Evolutionary conservation across 30 jellyfish, hydroid and myxozoan genomes (phyloP).

Genomic region (Aurelia sp.): DNA sequence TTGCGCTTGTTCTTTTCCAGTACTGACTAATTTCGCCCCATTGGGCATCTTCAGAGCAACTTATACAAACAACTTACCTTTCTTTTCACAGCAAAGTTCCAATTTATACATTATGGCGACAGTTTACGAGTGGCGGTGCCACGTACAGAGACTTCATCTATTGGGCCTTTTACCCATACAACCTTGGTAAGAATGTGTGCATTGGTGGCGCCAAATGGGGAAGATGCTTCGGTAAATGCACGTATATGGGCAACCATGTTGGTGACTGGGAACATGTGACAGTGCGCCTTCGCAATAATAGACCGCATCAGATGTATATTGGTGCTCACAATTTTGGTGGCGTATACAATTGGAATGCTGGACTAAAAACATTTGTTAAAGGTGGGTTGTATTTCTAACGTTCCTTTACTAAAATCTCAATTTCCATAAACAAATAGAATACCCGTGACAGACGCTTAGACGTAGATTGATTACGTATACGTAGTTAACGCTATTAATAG

Average conservation of each 20-base stretch:
- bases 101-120: conserved; percentile 27
- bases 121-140: conserved; percentile 13
- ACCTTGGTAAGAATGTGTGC: conserved; percentile 65
- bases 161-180: conserved; percentile 74
- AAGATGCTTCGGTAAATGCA: conserved; percentile 24
- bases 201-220: conserved; percentile 15
- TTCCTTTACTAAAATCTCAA: too few species aligned
- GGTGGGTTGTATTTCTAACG: conserved; percentile 3
- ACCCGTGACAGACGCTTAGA: too few species aligned
- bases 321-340: conserved; percentile 74
- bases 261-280: conserved; percentile 88
- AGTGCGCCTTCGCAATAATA: conserved; percentile 31
- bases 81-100: conserved; percentile 27
- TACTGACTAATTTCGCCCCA: too few species aligned
- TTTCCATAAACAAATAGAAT: too few species aligned
- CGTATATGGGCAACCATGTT: conserved; percentile 64
- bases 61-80: too few species aligned
- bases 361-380: conserved; percentile 18
- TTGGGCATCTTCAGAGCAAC: too few species aligned
- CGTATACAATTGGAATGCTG: conserved; percentile 1
- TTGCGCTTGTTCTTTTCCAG: too few species aligned
- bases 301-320: conserved; percentile 41
- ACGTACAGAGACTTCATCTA: conserved; percentile 21
- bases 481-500: too few species aligned
- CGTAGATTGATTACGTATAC: too few species aligned